Evolutionary conservation across 2,797 vertebrate genomes (phyloP).

Genomic region (Paguma larvata): DNA sequence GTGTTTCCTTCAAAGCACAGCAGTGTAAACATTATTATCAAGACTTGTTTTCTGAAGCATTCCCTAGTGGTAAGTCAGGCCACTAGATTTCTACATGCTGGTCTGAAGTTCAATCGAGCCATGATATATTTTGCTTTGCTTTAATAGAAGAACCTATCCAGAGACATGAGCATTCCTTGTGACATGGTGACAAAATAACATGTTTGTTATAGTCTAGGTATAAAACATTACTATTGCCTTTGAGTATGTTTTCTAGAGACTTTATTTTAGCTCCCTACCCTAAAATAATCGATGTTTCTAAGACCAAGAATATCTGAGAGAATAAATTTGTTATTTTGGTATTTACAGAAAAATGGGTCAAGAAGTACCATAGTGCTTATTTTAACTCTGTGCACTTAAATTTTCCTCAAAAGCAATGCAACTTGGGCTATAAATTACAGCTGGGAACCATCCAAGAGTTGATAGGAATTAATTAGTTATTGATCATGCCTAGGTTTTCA

Average conservation of each 20-base stretch:
- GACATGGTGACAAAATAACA: constrained; percentile 53
- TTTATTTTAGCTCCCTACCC: constrained; percentile 4
- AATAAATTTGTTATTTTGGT: constrained; percentile 23
- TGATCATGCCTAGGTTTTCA: background rate
- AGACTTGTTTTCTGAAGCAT: constrained; percentile 73
- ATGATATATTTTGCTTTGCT: constrained; percentile 74
- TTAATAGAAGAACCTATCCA: constrained; percentile 69
- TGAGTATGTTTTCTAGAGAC: background rate
- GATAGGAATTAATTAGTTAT: background rate
- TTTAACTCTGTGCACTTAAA: constrained; percentile 35
- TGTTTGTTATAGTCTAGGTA: background rate
- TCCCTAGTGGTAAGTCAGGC: constrained; percentile 76
- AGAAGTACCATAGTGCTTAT: background rate
- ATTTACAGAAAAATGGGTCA: constrained; percentile 40
- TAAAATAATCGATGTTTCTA: constrained; percentile 38
- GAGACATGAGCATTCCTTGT: background rate
- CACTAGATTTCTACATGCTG: constrained; percentile 63
- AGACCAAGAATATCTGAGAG: constrained; percentile 7
- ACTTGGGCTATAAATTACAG: background rate
- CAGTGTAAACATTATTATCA: constrained; percentile 27
- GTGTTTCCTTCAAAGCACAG: constrained; percentile 77
- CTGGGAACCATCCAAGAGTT: background rate
- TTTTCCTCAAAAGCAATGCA: constrained; percentile 58
- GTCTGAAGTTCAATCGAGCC: constrained; percentile 82
- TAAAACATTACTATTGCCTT: background rate